Evolutionary conservation across 2,888 invertebrate species (phyloP).

Genomic region (Pristionchus fissidentatus): DNA sequence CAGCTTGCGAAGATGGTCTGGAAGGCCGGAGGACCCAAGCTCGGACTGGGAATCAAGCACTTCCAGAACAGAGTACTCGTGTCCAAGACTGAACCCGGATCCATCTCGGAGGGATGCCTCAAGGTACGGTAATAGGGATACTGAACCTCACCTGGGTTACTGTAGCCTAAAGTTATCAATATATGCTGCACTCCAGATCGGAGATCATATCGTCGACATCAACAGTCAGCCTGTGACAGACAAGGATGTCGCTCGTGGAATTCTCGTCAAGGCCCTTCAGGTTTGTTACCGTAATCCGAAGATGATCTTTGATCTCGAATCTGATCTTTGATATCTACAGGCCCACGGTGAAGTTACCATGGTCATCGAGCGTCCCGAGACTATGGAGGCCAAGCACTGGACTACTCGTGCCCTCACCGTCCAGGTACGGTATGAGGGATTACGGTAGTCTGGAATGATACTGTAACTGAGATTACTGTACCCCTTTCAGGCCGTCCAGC

Average conservation of each 20-base stretch:
- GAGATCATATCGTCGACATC: constrained; percentile 61
- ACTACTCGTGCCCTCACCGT: constrained; percentile 51
- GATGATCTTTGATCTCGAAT: neutral
- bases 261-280: constrained; percentile 54
- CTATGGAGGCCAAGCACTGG: constrained; percentile 59
- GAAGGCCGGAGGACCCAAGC: constrained; percentile 55
- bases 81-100: constrained; percentile 53
- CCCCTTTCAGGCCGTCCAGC: constrained; percentile 48
- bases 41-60: constrained; percentile 61
- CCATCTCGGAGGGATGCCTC: constrained; percentile 53
- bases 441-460: neutral
- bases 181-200: constrained; percentile 24
- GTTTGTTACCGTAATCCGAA: neutral
- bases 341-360: constrained; percentile 51
- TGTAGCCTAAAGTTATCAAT: neutral
- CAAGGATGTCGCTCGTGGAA: constrained; percentile 60
- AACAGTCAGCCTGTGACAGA: constrained; percentile 59
- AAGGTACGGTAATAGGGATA: constrained; percentile 16
- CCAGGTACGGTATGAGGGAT: constrained; percentile 11
- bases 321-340: constrained; percentile 16
- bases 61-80: constrained; percentile 60
- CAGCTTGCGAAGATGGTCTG: constrained; percentile 56
- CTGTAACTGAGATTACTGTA: no score
- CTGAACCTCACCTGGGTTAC: neutral
- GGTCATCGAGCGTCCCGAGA: constrained; percentile 58